These are phyloP conservation scores for Piaya cayana DNA, from an alignment of 2,113 vertebrate genomes.

Conservation along the genomic window DNA sequence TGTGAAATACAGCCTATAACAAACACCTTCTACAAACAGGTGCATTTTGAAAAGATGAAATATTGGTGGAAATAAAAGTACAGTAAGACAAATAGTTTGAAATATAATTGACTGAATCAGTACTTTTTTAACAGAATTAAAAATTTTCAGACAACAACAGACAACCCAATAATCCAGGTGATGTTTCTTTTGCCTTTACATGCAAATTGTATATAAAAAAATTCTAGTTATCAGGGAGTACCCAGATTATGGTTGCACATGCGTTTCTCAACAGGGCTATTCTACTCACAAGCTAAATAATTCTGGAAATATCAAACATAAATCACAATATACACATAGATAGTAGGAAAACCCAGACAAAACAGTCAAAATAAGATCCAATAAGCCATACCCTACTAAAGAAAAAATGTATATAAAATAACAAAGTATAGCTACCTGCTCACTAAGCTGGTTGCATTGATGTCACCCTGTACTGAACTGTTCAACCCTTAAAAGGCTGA, in stretches of 20 bases:
- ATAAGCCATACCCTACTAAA: not conserved
- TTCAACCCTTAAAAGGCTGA: not conserved
- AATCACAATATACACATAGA: not conserved
- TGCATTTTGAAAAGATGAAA: not conserved
- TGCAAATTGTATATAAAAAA: not conserved
- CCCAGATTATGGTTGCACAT: not conserved
- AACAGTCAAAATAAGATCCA: not conserved
- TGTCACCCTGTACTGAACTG: not conserved
- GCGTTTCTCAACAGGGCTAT: not conserved
- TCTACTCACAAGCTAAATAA: not conserved
- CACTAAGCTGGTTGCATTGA: not conserved
- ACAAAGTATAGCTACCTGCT: not conserved
- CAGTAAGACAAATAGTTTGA: not conserved
- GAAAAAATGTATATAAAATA: not conserved
- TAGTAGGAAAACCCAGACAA: not conserved
- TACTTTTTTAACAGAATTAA: not conserved
- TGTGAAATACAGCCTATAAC: not conserved
- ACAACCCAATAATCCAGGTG: not conserved
- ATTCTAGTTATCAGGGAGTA: not conserved
- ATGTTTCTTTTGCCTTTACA: not conserved
- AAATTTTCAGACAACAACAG: not conserved
- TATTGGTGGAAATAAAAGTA: not conserved
- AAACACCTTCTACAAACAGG: not conserved
- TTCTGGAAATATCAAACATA: not conserved
- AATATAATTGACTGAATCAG: not conserved